Evolutionary conservation across 2,888 invertebrate genomes (phyloP), one percentile per base, ranked within the genome.

Genomic region (Heliconius aoede): DNA sequence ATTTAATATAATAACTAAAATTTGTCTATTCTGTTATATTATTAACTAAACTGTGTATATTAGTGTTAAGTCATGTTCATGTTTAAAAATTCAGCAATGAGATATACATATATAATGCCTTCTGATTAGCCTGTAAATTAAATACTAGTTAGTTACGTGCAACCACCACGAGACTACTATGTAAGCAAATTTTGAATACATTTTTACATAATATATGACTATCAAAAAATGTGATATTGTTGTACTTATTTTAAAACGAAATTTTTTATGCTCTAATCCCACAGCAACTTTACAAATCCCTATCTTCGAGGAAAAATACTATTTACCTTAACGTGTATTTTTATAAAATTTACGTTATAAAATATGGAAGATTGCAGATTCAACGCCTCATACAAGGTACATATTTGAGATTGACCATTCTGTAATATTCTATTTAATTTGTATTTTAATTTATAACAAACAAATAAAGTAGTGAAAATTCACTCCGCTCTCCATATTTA

Each of bases 21-120:
- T 40, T 18, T 40, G 18, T 40, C 13, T 46, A 40, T 46, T 18
- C 4, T 46, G 8, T 9, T 9, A 55, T n/a, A 55, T 9, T 55
- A 55, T 55, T n/a, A 55, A 55, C 4, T 55, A 55, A 8, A n/a
- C 55, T 55, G 1, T 21, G 9, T 11, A 62, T 32, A 26, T n/a
- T 65, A 24, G 36, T 24, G 3, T 24, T 24, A 36, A 65, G 7
- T n/a, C 36, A 36, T 36, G 24, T 65, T 40, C 40, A 26, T 24
- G 24, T 65, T 65, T 65, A 36, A 24, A 65, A 1, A 65, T 65
- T 65, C 65, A 65, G n/a, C 36, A 24, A 65, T 65, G 24, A 36
- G 24, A 40, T 24, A 65, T 65, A 3, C 65, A 65, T 65, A 65
- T 36, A 36, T 65, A 36, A 65, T 36, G 15, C 15, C 24, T 36